Evolutionary conservation across 1,140 invertebrate species (phyloP).

Genomic region (Nephila pilipes): DNA sequence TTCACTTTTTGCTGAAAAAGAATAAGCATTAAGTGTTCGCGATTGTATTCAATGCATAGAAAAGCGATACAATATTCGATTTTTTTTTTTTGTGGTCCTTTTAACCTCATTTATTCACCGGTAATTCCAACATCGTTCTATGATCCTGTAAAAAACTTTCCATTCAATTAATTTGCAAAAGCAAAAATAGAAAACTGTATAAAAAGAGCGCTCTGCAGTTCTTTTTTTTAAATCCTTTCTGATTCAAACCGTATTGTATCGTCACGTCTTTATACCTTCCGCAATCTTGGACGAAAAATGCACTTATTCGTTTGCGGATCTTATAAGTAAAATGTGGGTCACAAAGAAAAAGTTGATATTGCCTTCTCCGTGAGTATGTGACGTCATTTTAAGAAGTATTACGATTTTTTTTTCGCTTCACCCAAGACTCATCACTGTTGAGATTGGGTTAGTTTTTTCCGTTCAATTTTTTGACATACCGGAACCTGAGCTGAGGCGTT

Average conservation of each 20-base stretch:
- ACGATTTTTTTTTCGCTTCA: not conserved
- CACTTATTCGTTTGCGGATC: slow-evolving; percentile 15
- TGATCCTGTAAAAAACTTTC: not conserved
- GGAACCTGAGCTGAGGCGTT: slow-evolving; percentile 20
- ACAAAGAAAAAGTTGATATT: not conserved
- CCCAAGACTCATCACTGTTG: not conserved
- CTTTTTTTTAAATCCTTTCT: not conserved
- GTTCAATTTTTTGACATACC: slow-evolving; percentile 13
- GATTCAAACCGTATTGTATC: not conserved
- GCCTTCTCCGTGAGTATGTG: not conserved
- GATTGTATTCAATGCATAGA: too few relatives aligned
- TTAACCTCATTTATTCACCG: not conserved
- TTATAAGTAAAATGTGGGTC: not conserved
- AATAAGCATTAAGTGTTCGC: too few relatives aligned
- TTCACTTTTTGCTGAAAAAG: too few relatives aligned
- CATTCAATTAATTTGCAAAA: not conserved
- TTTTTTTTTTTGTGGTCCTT: not conserved
- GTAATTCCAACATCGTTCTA: not conserved
- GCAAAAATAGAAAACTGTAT: not conserved
- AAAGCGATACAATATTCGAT: too few relatives aligned
- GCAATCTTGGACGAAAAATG: not conserved
- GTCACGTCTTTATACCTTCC: not conserved
- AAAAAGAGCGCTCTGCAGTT: not conserved
- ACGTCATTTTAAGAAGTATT: not conserved
- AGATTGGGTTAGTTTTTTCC: slow-evolving; percentile 3